Base-by-base conservation (phyloP, 2,113 vertebrate genomes). In the Alexandromys fortis region DNA sequence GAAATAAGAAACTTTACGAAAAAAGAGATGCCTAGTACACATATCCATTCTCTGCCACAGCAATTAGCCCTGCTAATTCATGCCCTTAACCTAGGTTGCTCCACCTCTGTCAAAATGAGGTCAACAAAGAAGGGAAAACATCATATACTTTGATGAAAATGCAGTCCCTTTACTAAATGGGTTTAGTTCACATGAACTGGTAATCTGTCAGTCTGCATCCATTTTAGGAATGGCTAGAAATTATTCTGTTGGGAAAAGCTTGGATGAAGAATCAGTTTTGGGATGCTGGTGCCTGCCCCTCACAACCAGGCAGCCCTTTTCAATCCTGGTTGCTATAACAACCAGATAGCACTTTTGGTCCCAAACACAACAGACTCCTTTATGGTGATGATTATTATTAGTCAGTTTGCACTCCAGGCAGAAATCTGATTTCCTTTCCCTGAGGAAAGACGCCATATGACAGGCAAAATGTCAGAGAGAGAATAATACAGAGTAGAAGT, bases 291-390 rank as follows among this genome's bases (percentile, higher is more conserved):
- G 89, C 96, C 98, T 96, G 95, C 95, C 95, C 97, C 96, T 98
- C 94, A 96, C 95, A 98, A 98, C 91, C 68, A 91, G 94, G 86
- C 55, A 91, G 79, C 93, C 97, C 72, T 95, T 98, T 98, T 97
- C 94, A 97, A 98, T 98, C 96, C 95, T 81, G 83, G 98, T 98
- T 98, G 90, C 98, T 97, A 98, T 98, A 98, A 98, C 98, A 98
- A 98, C 98, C 97, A 95, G 96, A 97, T 75, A 96, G 97, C 90
- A 96, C 96, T 97, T 98, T 94, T 97, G 91, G 97, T 98, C 79
- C 95, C 94, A 97, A 98, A 98, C 96, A 98, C 97, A 97, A 96
- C 96, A 94, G 91, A 89, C 94, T 98, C 79, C 93, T 98, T 98
- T 90, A 97, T 92, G 78, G 94, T 95, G 91, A 96, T 98, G 97